Conservation (phyloP, 1,140 invertebrate species). For the Dreissena polymorpha region DNA sequence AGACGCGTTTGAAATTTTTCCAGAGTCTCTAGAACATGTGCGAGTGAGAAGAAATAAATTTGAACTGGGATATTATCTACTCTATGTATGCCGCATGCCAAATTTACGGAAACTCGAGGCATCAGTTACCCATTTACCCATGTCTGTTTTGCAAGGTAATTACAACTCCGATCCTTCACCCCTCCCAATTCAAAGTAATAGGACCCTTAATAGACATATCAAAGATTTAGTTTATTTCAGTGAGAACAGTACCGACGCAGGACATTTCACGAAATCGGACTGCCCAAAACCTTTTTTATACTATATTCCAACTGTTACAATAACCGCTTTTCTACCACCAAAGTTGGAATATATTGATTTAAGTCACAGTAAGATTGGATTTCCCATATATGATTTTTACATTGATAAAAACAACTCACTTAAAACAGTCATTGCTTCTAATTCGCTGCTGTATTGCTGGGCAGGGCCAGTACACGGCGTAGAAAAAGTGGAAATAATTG, state of each 20-base stretch:
- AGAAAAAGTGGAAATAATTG: neutral
- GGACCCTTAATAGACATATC: neutral
- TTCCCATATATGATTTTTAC: slow-evolving; percentile 6
- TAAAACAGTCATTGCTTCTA: neutral
- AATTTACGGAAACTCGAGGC: slow-evolving; percentile 7
- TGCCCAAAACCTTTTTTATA: neutral
- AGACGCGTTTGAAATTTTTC: neutral
- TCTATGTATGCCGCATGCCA: neutral
- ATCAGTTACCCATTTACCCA: neutral
- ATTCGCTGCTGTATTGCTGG: slow-evolving; percentile 42
- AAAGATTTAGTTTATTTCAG: neutral
- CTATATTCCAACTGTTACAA: neutral
- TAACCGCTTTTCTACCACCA: slow-evolving; percentile 7
- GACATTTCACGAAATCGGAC: neutral
- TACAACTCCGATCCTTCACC: neutral
- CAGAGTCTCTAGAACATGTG: neutral
- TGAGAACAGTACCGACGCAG: neutral
- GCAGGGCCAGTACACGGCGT: slow-evolving; percentile 35
- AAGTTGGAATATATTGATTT: slow-evolving; percentile 26
- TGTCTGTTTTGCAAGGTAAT: neutral
- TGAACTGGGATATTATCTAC: slow-evolving; percentile 6
- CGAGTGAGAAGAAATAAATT: neutral
- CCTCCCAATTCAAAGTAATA: neutral
- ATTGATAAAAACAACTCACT: slow-evolving; percentile 15
- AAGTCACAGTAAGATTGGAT: slow-evolving; percentile 15